Evolutionary conservation across 2,888 invertebrate species (phyloP), one percentile per base, ranked within the genome.

Genomic region (Creontiades dilutus): DNA sequence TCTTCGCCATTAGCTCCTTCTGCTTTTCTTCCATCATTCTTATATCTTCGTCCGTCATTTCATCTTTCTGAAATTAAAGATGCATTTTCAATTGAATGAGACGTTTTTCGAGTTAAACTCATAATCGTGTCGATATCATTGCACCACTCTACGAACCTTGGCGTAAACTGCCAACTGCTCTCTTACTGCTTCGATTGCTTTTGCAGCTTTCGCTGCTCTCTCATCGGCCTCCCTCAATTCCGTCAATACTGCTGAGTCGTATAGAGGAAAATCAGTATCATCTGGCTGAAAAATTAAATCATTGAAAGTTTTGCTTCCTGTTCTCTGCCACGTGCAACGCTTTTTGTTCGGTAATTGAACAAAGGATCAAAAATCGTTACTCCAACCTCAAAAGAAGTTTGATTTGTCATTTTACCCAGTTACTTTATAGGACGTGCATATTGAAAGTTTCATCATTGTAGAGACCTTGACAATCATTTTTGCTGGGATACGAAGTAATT

Each of bases 1-100:
- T 94, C 92, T 95, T 95, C 3, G 94, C 93, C 86, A 95, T 94
- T 0, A 96, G 93, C 90, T 94, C 93, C 37, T 94, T 94, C 91
- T 95, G 95, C 84, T 95, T 94, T 57, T 94, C 94, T 48, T 95
- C 94, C 14, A 96, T 92, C 91, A 94, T 94, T 88, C 93, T 93
- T 0, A 95, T 94, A 92, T 96, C 96, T 0, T 93, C 93, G 78
- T 95, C 95, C 0, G 95, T 95, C 92, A 95, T 93, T 87, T 94
- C 93, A 7, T 94, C 92, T 93, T 95, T 96, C 95, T 95, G 92
- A 37, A 52, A 52, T 19, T 52, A n/a, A 57, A n/a, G 16, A 52
- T 52, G 14, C 52, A 16, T 52, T 5, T 52, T 52, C 4, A 52
- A 52, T 16, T 11, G 52, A 52, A 52, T 16, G 14, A 7, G 11